Conservation (phyloP, 1,140 invertebrate species). For the Metopolophium dirhodum region DNA sequence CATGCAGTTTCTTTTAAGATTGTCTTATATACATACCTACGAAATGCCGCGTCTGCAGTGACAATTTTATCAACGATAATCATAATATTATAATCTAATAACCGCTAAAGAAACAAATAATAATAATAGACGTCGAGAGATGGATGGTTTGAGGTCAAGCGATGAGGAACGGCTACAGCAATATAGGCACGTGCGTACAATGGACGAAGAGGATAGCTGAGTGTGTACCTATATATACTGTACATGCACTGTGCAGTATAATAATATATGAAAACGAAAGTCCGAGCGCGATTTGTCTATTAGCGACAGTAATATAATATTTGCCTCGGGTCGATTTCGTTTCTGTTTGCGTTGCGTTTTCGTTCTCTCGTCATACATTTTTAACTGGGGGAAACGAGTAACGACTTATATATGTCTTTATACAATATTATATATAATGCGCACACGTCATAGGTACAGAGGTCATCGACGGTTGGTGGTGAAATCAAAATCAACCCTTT, state of each 20-base stretch:
- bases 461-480: not conserved
- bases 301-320: not conserved
- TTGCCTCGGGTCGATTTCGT: not conserved
- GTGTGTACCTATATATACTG: not conserved
- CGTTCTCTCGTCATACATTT: not conserved
- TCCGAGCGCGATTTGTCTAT: not conserved
- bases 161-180: not conserved
- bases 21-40: too few relatives aligned
- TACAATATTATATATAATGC: not conserved
- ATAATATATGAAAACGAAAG: constrained; percentile 28
- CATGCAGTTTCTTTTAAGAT: not conserved
- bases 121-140: not conserved
- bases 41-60: too few relatives aligned
- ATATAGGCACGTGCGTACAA: not conserved
- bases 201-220: not conserved
- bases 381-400: not conserved
- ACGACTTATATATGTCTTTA: not conserved
- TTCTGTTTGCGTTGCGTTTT: not conserved
- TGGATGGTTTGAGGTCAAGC: constrained; percentile 41
- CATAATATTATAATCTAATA: too few relatives aligned
- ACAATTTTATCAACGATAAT: not conserved
- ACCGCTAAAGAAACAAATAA: not conserved
- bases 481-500: not conserved
- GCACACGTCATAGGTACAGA: not conserved
- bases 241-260: not conserved